Base-by-base conservation (phyloP, 2,888 invertebrate genomes). In the Halocaridina rubra region DNA sequence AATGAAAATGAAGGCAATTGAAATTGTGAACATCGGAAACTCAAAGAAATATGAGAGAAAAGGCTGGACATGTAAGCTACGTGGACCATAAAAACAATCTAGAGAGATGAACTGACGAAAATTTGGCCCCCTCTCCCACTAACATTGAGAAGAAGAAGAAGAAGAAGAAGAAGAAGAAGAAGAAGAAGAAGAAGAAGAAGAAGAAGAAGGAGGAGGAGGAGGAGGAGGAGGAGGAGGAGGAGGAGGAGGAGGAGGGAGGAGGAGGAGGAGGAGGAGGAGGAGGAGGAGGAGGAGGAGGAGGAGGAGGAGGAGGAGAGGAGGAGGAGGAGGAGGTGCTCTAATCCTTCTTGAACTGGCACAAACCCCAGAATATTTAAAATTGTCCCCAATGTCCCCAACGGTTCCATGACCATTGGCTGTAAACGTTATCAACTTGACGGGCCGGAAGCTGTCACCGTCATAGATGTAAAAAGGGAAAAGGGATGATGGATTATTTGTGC, bases 1-100 rank as follows among this genome's bases (percentile, higher is more conserved):
- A 86, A 96, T 96, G 91, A 95, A 96, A 27, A 91, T 96, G 78
- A 96, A 96, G 90, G 95, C 95, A 89, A 93, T 94, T 67, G 95
- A 95, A 0, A 94, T 94, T 7, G 92, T 93, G 32, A 95, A 95
- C 90, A 94, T 94, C 7, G 92, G n/a, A n/a, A n/a, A n/a, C n/a
- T n/a, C n/a, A n/a, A n/a, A n/a, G n/a, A n/a, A n/a, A n/a, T n/a
- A n/a, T n/a, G n/a, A n/a, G n/a, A n/a, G n/a, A n/a, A n/a, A n/a
- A 93, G 39, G 95, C 95, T 90, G 95, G 96, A 90, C 95, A 96
- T 89, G 93, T 95, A 90, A 92, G 95, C 88, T 96, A 96, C 91
- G 95, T 96, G 27, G 95, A 96, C 96, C 30, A 92, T 96, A 72
- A 96, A 96, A 86, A 94, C 96, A 13, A 95, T 96, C 4, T 92